phyloP scores from a whole-genome alignment of 2,888 invertebrate species.

The Mechanitis mazaeus region DNA sequence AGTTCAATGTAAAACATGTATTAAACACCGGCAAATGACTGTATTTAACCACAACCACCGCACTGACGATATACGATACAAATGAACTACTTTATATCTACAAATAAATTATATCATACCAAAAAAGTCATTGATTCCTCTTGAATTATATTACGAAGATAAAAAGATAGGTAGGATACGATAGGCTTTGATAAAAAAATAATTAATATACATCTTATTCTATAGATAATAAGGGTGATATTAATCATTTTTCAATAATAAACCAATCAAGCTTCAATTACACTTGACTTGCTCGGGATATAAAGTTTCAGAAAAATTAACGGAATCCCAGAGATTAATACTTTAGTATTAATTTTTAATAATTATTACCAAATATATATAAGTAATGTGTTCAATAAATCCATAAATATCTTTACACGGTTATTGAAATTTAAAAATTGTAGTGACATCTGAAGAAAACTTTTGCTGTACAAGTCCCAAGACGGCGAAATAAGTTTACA shows the following conservation, averaged over 20 bases:
- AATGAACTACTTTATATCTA: slow-evolving; percentile 14
- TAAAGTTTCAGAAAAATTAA: background rate
- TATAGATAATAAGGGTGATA: background rate
- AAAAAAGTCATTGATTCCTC: slow-evolving; percentile 12
- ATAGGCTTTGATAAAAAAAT: background rate
- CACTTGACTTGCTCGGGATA: background rate
- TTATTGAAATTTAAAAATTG: slow-evolving; percentile 17
- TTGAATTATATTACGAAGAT: slow-evolving; percentile 20
- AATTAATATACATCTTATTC: background rate
- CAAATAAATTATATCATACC: slow-evolving; percentile 3
- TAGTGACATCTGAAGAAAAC: slow-evolving; percentile 11
- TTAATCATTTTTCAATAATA: background rate
- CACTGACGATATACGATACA: slow-evolving; percentile 15
- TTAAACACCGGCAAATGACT: slow-evolving; percentile 1
- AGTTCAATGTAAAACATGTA: slow-evolving; percentile 1
- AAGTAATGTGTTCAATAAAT: background rate
- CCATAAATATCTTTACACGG: background rate
- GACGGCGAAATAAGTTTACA: slow-evolving; percentile 20
- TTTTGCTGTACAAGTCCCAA: slow-evolving; percentile 16
- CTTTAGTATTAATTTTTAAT: too few relatives aligned
- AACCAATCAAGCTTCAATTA: background rate
- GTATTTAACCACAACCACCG: slow-evolving; percentile 19
- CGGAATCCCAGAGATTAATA: too few relatives aligned
- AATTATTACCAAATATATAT: too few relatives aligned
- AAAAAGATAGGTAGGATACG: slow-evolving; percentile 7